Base-by-base conservation (phyloP, 2,797 vertebrate genomes). In the Capromys pilorides region DNA sequence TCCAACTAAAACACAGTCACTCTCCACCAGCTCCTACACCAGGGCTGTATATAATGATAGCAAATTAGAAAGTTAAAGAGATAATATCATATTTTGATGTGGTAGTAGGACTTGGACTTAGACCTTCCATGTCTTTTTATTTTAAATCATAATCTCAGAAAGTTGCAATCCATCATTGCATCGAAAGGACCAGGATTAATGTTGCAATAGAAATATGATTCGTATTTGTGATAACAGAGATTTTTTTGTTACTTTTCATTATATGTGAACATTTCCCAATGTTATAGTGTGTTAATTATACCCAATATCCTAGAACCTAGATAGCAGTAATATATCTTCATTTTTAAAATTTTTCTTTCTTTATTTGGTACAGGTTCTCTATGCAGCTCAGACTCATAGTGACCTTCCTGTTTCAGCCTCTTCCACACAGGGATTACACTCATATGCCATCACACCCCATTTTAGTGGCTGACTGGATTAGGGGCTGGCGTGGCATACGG, bases 101-200 rank as follows among this genome's bases (percentile, higher is more conserved):
- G 61, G 6, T 18, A 93, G 8, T 16, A 67, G 28, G 6, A 86
- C 61, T 64, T 64, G 12, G 13, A 11, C 33, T 83, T 73, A 88
- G 21, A 77, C 61, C 6, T 71, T 39, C 66, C 28, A 0, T 39
- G 18, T 77, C 61, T 91, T 95, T 92, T 45, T 90, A 49, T 88
- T 93, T 96, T 75, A 90, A 89, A 85, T 82, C 10, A 61, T 79
- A 78, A 86, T 61, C 24, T 93, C 62, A 91, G 62, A 89, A 94
- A 90, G 22, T 79, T 66, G 61, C 16, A 62, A 75, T 88, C 2
- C 26, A 49, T 80, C 31, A 9, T 93, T 49, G 16, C 5, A 67
- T 82, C 22, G 19, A 69, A 80, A 33, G 12, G 7, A 61, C 21
- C 41, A 62, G 14, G 16, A 66, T 4, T 18, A 85, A 8, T 88